phyloP scores from a whole-genome alignment of 1,140 invertebrate species.

The Eriocheir sinensis region DNA sequence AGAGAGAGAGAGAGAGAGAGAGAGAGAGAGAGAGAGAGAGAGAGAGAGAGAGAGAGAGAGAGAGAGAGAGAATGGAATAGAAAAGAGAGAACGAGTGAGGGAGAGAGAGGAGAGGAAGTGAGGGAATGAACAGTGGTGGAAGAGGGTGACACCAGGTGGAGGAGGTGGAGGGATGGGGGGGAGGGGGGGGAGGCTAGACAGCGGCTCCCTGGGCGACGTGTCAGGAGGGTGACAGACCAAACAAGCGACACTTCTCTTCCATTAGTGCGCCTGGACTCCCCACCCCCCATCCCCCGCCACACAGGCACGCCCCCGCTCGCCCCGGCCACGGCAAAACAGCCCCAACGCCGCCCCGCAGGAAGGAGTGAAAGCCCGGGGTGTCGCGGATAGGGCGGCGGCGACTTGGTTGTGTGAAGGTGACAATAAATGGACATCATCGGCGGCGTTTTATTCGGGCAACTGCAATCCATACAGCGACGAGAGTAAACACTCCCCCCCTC shows the following conservation, averaged over 20 bases:
- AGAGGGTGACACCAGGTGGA: neutral
- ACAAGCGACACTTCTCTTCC: conserved; percentile 76
- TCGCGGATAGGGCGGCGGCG: conserved; percentile 36
- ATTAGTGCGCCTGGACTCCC: conserved; percentile 62
- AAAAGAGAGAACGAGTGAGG: neutral
- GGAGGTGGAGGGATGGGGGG: neutral
- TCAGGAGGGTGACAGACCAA: conserved; percentile 73
- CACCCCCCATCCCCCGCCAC: neutral
- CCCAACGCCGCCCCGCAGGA: conserved; percentile 39
- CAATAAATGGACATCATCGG: conserved; percentile 63
- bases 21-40: conserved; percentile 42
- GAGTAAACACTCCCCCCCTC: conserved; percentile 45
- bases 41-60: neutral
- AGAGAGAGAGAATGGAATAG: neutral
- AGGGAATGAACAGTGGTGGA: neutral
- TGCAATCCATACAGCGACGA: conserved; percentile 62
- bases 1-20: conserved; percentile 46
- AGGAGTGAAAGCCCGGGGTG: neutral
- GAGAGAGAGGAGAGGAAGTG: neutral
- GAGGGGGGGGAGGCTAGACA: conserved; percentile 38
- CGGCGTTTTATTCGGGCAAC: conserved; percentile 54
- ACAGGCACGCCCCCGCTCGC: neutral
- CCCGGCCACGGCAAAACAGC: conserved; percentile 41
- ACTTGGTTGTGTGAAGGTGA: conserved; percentile 49
- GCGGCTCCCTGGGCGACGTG: conserved; percentile 58